Conservation (phyloP, 2,888 invertebrate genomes). For the Romanomermis culicivorax region DNA sequence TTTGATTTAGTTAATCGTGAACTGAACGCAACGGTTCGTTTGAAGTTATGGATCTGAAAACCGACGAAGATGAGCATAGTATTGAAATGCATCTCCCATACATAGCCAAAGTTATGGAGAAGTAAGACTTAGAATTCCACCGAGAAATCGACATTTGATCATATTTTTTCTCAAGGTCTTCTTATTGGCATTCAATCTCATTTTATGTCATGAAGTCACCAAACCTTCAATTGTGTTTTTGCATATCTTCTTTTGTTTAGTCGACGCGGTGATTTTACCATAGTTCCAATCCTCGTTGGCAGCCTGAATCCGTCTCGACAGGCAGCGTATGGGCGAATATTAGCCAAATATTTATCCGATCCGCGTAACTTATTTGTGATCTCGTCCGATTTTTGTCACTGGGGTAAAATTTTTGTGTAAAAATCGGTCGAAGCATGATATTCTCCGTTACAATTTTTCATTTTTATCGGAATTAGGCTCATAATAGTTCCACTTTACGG, state of each 20-base stretch:
- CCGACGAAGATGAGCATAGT: slow-evolving; percentile 94
- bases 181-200: too few species aligned
- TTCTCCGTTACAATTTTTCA: too few species aligned
- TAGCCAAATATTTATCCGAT: slow-evolving; percentile 73
- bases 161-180: too few species aligned
- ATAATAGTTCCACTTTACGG: neutral
- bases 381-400: slow-evolving; percentile 98
- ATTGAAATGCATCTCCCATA: slow-evolving; percentile 99
- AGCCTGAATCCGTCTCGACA: slow-evolving; percentile 70
- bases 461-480: neutral
- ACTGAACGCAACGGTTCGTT: slow-evolving; percentile 64
- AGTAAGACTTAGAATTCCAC: slow-evolving; percentile 54
- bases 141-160: too few species aligned
- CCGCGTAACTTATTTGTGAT: slow-evolving; percentile 76
- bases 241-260: slow-evolving; percentile 14
- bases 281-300: slow-evolving; percentile 88
- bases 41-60: slow-evolving; percentile 72
- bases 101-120: slow-evolving; percentile 94
- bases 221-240: too few species aligned
- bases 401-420: slow-evolving; percentile 44
- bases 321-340: slow-evolving; percentile 63
- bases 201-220: too few species aligned
- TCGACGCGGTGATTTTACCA: slow-evolving; percentile 55
- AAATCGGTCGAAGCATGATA: too few species aligned
- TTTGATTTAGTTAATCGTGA: slow-evolving; percentile 38